Conservation (phyloP, 2,888 invertebrate genomes). For the Drosophila paucipuncta region DNA sequence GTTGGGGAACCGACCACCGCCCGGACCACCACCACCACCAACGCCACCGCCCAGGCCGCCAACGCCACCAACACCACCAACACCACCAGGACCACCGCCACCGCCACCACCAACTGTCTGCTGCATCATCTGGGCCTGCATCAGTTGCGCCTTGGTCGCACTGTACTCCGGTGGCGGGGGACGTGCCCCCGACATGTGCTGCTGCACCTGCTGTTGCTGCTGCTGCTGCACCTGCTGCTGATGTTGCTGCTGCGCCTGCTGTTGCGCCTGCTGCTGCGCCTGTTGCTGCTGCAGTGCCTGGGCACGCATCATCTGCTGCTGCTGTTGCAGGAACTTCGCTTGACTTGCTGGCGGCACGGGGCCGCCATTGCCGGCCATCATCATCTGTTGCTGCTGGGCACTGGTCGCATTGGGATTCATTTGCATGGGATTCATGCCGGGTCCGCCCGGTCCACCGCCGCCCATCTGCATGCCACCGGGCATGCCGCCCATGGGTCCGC, state of each 20-base stretch:
- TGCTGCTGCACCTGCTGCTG: constrained; percentile 85
- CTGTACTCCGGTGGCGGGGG: constrained; percentile 96
- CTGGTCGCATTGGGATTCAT: constrained; percentile 76
- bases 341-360: constrained; percentile 85
- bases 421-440: constrained; percentile 78
- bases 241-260: constrained; percentile 84
- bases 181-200: constrained; percentile 87
- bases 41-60: constrained; percentile 81
- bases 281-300: constrained; percentile 81
- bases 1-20: constrained; percentile 86
- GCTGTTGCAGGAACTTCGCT: constrained; percentile 89
- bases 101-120: constrained; percentile 81
- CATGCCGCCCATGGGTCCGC: constrained; percentile 78
- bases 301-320: constrained; percentile 88
- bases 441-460: constrained; percentile 61
- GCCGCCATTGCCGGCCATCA: constrained; percentile 74
- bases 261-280: constrained; percentile 85
- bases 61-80: constrained; percentile 81
- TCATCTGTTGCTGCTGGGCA: constrained; percentile 62
- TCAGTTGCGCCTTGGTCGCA: constrained; percentile 86
- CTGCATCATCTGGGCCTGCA: constrained; percentile 87
- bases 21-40: constrained; percentile 82
- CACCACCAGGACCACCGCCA: constrained; percentile 80
- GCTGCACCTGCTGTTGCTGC: constrained; percentile 89
- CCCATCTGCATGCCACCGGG: constrained; percentile 79